Evolutionary conservation across 1,140 invertebrate genomes (phyloP), one percentile per base, ranked within the genome.

Genomic region (Drosophila santomea): DNA sequence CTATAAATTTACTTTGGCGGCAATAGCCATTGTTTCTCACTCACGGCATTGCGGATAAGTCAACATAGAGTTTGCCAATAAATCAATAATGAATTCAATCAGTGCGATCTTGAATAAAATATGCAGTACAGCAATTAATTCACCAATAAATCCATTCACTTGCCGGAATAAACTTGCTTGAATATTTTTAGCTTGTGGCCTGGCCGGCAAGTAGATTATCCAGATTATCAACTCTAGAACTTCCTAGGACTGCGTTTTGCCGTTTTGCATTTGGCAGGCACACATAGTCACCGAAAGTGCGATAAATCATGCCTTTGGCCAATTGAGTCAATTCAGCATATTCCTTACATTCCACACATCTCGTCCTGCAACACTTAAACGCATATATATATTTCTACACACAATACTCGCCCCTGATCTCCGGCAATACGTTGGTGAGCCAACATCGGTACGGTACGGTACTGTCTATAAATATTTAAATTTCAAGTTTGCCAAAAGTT

Each of bases 401-500:
- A 66, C 54, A 66, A 54, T 75, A 64, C 55, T 43, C 39, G 44
- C 14, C 10, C 51, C 51, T 2, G 57, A 25, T 61, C 45, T 47
- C 60, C 14, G 23, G 38, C 47, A 23, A 44, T 25, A 48, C 32
- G 56, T 47, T 47, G 57, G 56, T 51, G 68, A 61, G 68, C 66
- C 75, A 84, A 74, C 20, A 20, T 20, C 20, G 20, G 20, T 20
- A 20, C 20, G 20, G 20, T 20, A 25, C 77, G 80, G 73, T 75
- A 73, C 61, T 84, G 84, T 89, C 84, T 89, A 89, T 89, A 89
- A 89, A 89, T 89, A 89, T 89, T 89, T 89, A 89, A 89, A 89
- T 89, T 89, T 89, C 80, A 89, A 89, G 84, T 89, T 89, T 88
- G 84, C 77, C 79, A 88, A 88, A 89, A 89, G 85, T 89, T 89